Percentiles rank a stretch among this genome's conserved stretches.
These are phyloP conservation scores for Eleutherodactylus coqui DNA, from an alignment of 2,797 vertebrate genomes.

Conservation along the genomic window DNA sequence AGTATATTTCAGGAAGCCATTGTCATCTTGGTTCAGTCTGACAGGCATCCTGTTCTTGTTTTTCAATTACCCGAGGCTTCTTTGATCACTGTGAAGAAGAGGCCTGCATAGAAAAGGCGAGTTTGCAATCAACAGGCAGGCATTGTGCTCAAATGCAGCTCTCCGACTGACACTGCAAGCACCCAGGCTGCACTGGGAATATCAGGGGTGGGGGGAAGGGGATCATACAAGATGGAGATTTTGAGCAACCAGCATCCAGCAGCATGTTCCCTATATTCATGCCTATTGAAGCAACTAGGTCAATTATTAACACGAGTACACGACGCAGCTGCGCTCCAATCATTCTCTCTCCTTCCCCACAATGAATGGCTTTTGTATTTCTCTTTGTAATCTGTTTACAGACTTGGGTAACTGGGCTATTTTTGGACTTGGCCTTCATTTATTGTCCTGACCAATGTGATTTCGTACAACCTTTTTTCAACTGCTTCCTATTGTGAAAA, in stretches of 20 bases:
- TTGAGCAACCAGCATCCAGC: constrained; percentile 42
- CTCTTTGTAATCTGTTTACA: background rate
- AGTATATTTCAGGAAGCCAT: constrained; percentile 7
- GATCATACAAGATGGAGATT: constrained; percentile 49
- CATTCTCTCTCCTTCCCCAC: constrained; percentile 11
- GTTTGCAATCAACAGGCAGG: constrained; percentile 39
- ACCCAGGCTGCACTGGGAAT: constrained; percentile 29
- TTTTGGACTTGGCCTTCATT: constrained; percentile 19
- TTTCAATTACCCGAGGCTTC: constrained; percentile 5
- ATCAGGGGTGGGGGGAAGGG: constrained; percentile 26
- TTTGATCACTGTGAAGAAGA: constrained; percentile 29
- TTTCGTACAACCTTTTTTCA: background rate
- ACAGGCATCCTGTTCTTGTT: constrained; percentile 12
- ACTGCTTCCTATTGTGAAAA: background rate
- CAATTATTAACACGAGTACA: constrained; percentile 37
- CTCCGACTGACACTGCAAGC: constrained; percentile 29
- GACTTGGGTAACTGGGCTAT: background rate
- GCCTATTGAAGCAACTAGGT: constrained; percentile 51
- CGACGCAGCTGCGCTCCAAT: constrained; percentile 40
- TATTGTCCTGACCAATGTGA: background rate
- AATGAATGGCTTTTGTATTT: constrained; percentile 20
- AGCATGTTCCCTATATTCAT: constrained; percentile 45
- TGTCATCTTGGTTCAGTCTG: background rate
- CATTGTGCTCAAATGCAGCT: constrained; percentile 28
- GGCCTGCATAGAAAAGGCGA: background rate